These are phyloP conservation scores for Pangasius mekongensis DNA, from an alignment of 2,797 vertebrate genomes.

Conservation along the genomic window DNA sequence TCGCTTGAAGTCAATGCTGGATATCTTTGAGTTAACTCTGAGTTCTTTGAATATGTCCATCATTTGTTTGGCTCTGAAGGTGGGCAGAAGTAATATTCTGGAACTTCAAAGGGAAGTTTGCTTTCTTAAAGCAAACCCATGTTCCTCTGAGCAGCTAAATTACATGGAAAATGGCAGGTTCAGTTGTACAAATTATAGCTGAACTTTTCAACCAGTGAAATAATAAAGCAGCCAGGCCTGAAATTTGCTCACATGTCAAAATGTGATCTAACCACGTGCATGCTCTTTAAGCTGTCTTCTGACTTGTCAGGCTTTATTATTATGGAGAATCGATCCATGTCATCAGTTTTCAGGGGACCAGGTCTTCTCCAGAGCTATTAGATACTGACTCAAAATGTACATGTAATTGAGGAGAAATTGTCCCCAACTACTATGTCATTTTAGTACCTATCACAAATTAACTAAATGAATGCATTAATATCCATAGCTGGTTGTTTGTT, in stretches of 20 bases:
- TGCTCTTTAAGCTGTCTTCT: slow-evolving; percentile 3
- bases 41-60: slow-evolving; percentile 11
- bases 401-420: background rate
- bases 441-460: background rate
- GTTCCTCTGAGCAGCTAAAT: slow-evolving; percentile 36
- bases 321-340: slow-evolving; percentile 14
- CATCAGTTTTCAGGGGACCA: background rate
- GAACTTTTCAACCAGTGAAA: slow-evolving; percentile 24
- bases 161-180: slow-evolving; percentile 44
- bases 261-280: slow-evolving; percentile 20
- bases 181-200: slow-evolving; percentile 42
- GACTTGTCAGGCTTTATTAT: background rate
- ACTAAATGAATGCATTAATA: too few relatives aligned
- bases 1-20: slow-evolving; percentile 28
- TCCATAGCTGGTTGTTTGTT: background rate
- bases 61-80: slow-evolving; percentile 8
- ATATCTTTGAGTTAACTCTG: background rate
- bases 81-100: background rate
- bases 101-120: slow-evolving; percentile 19
- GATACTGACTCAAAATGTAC: background rate
- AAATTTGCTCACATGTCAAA: slow-evolving; percentile 46
- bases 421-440: background rate
- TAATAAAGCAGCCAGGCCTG: slow-evolving; percentile 37
- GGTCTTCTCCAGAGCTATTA: background rate
- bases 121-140: slow-evolving; percentile 15